Base-by-base conservation (phyloP, 1,140 invertebrate species). In the Spodoptera litura region DNA sequence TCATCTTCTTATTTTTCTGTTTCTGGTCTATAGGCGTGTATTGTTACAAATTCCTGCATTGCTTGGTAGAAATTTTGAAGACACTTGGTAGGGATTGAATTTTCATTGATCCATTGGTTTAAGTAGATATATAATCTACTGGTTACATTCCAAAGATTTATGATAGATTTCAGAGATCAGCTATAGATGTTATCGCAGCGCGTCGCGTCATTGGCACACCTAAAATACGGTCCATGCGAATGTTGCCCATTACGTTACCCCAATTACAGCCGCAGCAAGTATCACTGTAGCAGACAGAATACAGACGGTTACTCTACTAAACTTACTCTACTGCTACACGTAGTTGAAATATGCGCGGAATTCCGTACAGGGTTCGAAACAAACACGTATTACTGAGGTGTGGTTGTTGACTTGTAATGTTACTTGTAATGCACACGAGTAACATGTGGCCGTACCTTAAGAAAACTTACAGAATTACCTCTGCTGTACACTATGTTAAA, bases 271-370 rank as follows among this genome's bases (percentile, higher is more conserved):
- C 35, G 52, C 53, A 55, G 13, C 51, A 52, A 4, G 15, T 49
- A 15, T 51, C 62, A 66, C 31, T 51, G 1, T 20, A 12, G 4
- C 10, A 44, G 44, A 15, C 49, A 12, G 66, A 31, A 52, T 52
- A 27, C 35, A 9, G 66, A 44, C 38, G 9, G 6, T 5, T 44
- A 44, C 38, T 44, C 38, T 44, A 10, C 38, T 3, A 3, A 20
- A 31, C 2, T 0, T 38, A 38, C 38, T 38, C 5, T 38, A 38
- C 38, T 44, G 38, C 38, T 44, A 44, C 59, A 64, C 25, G 66
- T 70, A 13, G 53, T 70, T 27, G 20, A 70, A 53, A 25, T 52
- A 70, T 52, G 66, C 49, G 49, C 20, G 66, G 66, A 52, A 70
- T 70, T 70, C 25, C 49, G 44, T 15, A 31, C 62, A 49, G 9